phyloP scores from a whole-genome alignment of 1,140 invertebrate genomes.

The Amphibalanus amphitrite region DNA sequence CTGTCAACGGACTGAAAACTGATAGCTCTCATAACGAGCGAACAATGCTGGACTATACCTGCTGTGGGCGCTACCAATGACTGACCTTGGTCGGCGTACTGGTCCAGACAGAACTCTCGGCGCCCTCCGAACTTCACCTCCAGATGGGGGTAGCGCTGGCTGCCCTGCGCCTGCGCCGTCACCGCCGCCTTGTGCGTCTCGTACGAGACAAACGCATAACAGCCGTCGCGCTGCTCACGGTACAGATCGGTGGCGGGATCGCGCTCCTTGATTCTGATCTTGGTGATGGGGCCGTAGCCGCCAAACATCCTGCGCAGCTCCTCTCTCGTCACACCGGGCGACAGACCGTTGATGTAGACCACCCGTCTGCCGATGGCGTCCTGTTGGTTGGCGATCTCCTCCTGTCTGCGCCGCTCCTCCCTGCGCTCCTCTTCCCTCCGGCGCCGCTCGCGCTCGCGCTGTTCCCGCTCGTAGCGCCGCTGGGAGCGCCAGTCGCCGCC shows the following conservation, averaged over 20 bases:
- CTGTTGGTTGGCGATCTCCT: not conserved
- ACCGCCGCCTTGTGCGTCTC: constrained; percentile 61
- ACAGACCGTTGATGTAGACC: constrained; percentile 65
- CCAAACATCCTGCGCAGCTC: constrained; percentile 49
- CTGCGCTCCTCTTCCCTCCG: not conserved
- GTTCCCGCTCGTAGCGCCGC: not conserved
- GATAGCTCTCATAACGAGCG: too few relatives aligned
- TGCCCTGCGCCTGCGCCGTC: constrained; percentile 55
- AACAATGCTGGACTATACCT: too few relatives aligned
- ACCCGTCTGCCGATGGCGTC: constrained; percentile 37
- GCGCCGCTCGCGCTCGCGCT: not conserved
- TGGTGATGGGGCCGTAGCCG: constrained; percentile 57
- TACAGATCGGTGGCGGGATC: not conserved
- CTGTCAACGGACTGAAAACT: too few relatives aligned
- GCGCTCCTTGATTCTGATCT: constrained; percentile 40
- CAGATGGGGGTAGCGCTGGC: constrained; percentile 46
- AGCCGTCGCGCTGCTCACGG: not conserved
- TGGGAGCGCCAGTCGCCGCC: too few relatives aligned
- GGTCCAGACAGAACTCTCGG: constrained; percentile 63
- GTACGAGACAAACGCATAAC: constrained; percentile 21
- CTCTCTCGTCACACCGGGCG: constrained; percentile 46
- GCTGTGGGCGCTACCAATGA: too few relatives aligned
- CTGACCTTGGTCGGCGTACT: constrained; percentile 75
- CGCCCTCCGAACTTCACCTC: constrained; percentile 65
- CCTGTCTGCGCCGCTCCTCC: not conserved